These are phyloP conservation scores for Hoplostethus mediterraneus DNA, from an alignment of 2,797 vertebrate genomes.

Conservation along the genomic window DNA sequence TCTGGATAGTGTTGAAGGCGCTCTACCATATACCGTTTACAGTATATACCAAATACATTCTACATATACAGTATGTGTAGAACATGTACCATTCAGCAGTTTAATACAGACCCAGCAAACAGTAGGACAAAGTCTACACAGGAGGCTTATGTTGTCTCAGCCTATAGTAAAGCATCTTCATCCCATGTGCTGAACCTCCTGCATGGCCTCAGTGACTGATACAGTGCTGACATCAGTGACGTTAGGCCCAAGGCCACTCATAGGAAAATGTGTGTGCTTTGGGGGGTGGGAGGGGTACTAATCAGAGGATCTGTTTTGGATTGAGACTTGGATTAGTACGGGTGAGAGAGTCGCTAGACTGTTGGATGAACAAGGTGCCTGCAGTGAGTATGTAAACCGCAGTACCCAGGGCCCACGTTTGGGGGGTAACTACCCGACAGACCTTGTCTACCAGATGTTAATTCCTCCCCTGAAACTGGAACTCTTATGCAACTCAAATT, in stretches of 20 bases:
- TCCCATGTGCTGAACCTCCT: not conserved
- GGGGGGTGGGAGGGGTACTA: constrained; percentile 1
- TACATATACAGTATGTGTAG: no score
- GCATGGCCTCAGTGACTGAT: constrained; percentile 31
- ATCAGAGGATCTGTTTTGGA: constrained; percentile 63
- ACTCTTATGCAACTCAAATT: constrained; percentile 77
- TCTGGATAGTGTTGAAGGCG: no score
- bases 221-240: constrained; percentile 46
- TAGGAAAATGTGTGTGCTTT: constrained; percentile 67
- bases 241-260: constrained; percentile 36
- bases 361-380: constrained; percentile 47
- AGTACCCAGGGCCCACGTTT: constrained; percentile 32
- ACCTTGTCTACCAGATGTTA: constrained; percentile 75
- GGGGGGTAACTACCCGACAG: constrained; percentile 48
- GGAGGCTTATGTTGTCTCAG: not conserved
- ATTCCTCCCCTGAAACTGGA: constrained; percentile 78
- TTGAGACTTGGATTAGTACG: constrained; percentile 51
- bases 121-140: not conserved
- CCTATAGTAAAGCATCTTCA: not conserved
- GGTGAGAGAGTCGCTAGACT: constrained; percentile 29
- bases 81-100: no score
- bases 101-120: not conserved
- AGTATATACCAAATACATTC: no score
- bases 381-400: constrained; percentile 56
- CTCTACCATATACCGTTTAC: no score